phyloP scores from a whole-genome alignment of 2,113 vertebrate genomes.

The Austrofundulus limnaeus region DNA sequence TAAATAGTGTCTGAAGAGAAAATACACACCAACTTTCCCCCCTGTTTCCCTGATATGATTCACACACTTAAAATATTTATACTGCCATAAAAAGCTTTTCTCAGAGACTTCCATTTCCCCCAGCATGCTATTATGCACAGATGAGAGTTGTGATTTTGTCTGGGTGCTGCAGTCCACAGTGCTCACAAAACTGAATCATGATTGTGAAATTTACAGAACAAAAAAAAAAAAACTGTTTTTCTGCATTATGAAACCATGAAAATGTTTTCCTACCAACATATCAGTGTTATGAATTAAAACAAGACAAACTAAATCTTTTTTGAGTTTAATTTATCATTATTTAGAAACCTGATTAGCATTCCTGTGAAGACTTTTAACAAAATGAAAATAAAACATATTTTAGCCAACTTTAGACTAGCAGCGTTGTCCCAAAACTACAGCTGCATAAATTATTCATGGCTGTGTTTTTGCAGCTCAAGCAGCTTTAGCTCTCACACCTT shows the following conservation, averaged over 20 bases:
- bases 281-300: slow-evolving; percentile 14
- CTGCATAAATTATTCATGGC: slow-evolving; percentile 65
- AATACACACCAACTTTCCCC: neutral
- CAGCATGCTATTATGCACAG: slow-evolving; percentile 32
- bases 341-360: slow-evolving; percentile 5
- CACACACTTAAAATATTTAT: slow-evolving; percentile 49
- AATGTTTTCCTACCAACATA: slow-evolving; percentile 11
- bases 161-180: slow-evolving; percentile 3
- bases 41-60: slow-evolving; percentile 6
- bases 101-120: slow-evolving; percentile 21
- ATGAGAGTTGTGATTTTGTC: slow-evolving; percentile 34
- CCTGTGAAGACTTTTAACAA: slow-evolving; percentile 41
- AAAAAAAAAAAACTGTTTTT: no score
- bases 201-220: slow-evolving; percentile 1
- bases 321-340: slow-evolving; percentile 54
- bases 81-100: slow-evolving; percentile 21
- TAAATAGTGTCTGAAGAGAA: slow-evolving; percentile 3
- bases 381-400: slow-evolving; percentile 38
- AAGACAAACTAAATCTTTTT: slow-evolving; percentile 41
- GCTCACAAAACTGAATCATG: neutral
- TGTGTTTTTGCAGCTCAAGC: slow-evolving; percentile 49
- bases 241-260: neutral
- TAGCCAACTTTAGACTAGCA: slow-evolving; percentile 2
- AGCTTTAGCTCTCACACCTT: slow-evolving; percentile 16
- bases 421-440: slow-evolving; percentile 29